Percentiles rank a stretch among this genome's conserved stretches.
Conservation (phyloP, 2,113 vertebrate genomes). For the Phodopus roborovskii region DNA sequence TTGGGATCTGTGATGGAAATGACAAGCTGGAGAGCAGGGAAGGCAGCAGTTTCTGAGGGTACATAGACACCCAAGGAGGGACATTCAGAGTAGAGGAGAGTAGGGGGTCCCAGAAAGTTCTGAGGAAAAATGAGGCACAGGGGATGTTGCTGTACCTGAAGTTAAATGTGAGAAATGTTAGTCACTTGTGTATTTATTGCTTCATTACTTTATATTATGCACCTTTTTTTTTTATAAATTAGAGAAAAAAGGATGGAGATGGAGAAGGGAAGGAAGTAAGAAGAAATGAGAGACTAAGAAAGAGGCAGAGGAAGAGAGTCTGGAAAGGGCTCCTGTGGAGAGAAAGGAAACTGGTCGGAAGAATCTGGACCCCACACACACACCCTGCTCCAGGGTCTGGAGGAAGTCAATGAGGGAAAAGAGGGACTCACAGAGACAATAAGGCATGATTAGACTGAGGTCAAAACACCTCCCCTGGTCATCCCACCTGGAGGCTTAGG, state of each 20-base stretch:
- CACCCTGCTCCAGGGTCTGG: accelerated
- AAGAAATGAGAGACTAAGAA: neutral
- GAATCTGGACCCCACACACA: no score
- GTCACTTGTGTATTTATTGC: neutral
- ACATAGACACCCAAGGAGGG: neutral
- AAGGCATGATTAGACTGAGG: neutral
- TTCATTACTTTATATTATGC: neutral
- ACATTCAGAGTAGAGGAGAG: neutral
- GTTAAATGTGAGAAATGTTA: neutral
- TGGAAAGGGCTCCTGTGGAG: neutral
- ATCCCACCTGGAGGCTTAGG: neutral
- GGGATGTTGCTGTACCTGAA: neutral
- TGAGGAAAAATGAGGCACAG: neutral
- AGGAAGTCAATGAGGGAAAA: neutral
- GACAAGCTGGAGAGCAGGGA: neutral
- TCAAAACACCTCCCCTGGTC: no score
- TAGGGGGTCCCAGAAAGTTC: neutral
- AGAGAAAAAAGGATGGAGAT: neutral
- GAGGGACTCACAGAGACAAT: no score
- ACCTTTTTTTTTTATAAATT: neutral
- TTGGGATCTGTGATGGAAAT: neutral
- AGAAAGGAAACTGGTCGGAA: neutral
- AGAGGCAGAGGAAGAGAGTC: neutral
- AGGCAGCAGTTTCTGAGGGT: neutral
- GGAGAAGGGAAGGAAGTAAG: no score